phyloP scores from a whole-genome alignment of 2,113 vertebrate species.

The Colaptes auratus region DNA sequence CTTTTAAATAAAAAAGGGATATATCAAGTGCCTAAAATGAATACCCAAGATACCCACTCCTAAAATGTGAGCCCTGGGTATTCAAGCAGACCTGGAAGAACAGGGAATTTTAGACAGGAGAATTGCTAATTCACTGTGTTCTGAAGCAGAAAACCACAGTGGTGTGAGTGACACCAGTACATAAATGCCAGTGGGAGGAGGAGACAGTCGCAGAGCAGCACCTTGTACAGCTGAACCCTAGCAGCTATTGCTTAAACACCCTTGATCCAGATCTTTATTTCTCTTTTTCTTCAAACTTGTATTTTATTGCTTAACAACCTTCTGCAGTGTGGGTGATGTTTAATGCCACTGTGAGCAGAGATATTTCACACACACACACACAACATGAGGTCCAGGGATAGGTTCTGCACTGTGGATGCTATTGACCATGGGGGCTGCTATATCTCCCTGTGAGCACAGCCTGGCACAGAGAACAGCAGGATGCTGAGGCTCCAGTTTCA shows the following conservation, averaged over 20 bases:
- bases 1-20: background rate
- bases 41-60: background rate
- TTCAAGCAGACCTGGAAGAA: background rate
- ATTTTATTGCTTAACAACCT: background rate
- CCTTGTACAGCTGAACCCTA: background rate
- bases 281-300: background rate
- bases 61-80: background rate
- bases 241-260: background rate
- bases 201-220: background rate
- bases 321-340: background rate
- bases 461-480: background rate
- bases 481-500: background rate
- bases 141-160: background rate
- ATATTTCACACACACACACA: fast-evolving
- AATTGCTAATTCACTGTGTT: background rate
- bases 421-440: fast-evolving
- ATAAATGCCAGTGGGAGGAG: background rate
- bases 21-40: background rate
- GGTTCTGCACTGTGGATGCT: background rate
- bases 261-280: background rate
- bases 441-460: background rate
- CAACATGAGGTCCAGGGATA: fast-evolving
- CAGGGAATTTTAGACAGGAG: background rate
- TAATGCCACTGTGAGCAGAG: background rate
- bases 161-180: fast-evolving